These are phyloP conservation scores for Chlamydotis undulata DNA, from an alignment of 2,113 vertebrate genomes.

Conservation along the genomic window DNA sequence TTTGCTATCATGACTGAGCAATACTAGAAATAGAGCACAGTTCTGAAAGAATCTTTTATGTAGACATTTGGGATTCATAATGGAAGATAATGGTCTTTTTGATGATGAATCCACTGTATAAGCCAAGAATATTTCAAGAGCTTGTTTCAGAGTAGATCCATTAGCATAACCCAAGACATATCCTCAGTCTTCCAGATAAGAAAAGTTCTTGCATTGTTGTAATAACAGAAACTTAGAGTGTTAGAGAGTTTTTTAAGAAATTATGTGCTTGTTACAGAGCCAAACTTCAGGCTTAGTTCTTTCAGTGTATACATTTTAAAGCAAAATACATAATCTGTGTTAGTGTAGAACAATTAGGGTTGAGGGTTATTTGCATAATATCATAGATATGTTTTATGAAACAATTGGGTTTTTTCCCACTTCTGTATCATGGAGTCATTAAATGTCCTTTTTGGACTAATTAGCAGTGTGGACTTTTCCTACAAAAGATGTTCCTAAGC, in stretches of 20 bases:
- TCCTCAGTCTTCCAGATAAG: neutral
- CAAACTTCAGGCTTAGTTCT: neutral
- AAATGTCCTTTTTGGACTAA: neutral
- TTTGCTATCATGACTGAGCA: constrained; percentile 44
- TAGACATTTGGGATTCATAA: constrained; percentile 38
- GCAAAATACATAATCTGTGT: neutral
- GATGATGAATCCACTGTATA: constrained; percentile 26
- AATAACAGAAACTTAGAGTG: neutral
- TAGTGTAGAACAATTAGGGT: neutral
- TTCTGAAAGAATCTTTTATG: constrained; percentile 30
- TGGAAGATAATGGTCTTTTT: constrained; percentile 52
- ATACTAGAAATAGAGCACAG: constrained; percentile 11
- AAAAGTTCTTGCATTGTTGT: neutral
- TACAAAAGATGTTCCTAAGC: neutral
- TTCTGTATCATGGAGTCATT: neutral
- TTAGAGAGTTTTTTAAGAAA: neutral
- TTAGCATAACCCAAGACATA: constrained; percentile 24
- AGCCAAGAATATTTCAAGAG: constrained; percentile 49
- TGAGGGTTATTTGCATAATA: neutral
- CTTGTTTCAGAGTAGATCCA: constrained; percentile 19
- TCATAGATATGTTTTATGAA: neutral
- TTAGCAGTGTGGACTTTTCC: neutral
- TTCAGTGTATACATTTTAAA: neutral
- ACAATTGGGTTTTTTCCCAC: neutral
- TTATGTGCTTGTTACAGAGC: neutral